Evolutionary conservation across 2,888 invertebrate genomes (phyloP).

Genomic region (Meta bourneti): DNA sequence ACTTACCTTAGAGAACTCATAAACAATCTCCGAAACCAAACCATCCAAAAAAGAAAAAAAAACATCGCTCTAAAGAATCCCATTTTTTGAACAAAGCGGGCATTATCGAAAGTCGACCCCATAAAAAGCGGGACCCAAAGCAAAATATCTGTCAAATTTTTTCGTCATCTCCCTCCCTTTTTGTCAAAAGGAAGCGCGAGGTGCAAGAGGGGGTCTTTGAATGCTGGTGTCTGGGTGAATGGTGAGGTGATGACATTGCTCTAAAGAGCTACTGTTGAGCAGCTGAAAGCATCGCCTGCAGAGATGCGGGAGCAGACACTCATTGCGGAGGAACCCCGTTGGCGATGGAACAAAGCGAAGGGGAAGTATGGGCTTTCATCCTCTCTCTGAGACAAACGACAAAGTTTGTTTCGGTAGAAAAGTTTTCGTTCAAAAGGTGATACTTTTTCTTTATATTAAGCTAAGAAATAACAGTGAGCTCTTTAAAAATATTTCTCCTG

Average conservation of each 20-base stretch:
- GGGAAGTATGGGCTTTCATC: too few species aligned
- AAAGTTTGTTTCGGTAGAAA: too few species aligned
- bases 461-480: too few species aligned
- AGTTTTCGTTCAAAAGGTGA: too few species aligned
- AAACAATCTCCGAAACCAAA: conserved; percentile 12
- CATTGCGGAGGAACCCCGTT: conserved; percentile 20
- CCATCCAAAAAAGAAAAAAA: background rate
- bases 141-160: background rate
- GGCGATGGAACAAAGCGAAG: too few species aligned
- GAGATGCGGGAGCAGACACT: conserved; percentile 29
- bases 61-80: background rate
- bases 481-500: too few species aligned
- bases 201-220: conserved; percentile 33
- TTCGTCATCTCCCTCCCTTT: background rate
- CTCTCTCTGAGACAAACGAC: background rate
- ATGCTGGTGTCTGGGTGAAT: conserved; percentile 44
- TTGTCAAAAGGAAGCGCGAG: conserved; percentile 11
- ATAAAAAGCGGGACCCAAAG: conserved; percentile 31
- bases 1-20: conserved; percentile 13
- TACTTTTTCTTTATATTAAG: too few species aligned
- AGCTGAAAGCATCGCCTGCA: conserved; percentile 31
- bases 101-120: conserved; percentile 26
- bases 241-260: conserved; percentile 47
- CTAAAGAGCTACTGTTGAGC: conserved; percentile 57
- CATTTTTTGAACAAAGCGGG: conserved; percentile 35